These are phyloP conservation scores for Seriola aureovittata DNA, from an alignment of 2,113 vertebrate species.

Conservation along the genomic window DNA sequence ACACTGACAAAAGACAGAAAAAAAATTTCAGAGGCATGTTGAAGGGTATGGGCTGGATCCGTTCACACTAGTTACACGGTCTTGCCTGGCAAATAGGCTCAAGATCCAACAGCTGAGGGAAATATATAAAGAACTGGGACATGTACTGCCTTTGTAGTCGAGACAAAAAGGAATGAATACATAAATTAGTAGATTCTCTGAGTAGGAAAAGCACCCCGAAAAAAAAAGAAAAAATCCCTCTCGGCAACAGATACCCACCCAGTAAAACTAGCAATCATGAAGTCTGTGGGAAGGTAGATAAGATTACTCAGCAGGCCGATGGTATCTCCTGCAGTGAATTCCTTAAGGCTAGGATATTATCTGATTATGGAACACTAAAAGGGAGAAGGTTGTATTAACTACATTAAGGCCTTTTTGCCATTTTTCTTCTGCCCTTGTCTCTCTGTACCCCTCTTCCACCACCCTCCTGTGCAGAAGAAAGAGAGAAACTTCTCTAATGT, in stretches of 20 bases:
- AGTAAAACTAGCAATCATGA: slow-evolving; percentile 37
- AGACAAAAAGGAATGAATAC: slow-evolving; percentile 84
- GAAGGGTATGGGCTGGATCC: slow-evolving; percentile 25
- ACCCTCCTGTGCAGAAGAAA: background rate
- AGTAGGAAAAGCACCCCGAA: slow-evolving; percentile 59
- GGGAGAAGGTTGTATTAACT: slow-evolving; percentile 53
- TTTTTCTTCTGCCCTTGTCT: slow-evolving; percentile 14
- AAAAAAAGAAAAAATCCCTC: slow-evolving; percentile 53
- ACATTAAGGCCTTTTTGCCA: slow-evolving; percentile 43
- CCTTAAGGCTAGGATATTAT: slow-evolving; percentile 60
- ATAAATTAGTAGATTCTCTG: slow-evolving; percentile 81
- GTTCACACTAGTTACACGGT: slow-evolving; percentile 38
- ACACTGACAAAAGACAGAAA: slow-evolving; percentile 25
- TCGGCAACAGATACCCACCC: slow-evolving; percentile 66
- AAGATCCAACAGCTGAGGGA: slow-evolving; percentile 67
- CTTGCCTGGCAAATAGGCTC: slow-evolving; percentile 50
- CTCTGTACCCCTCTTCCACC: background rate
- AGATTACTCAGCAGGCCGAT: slow-evolving; percentile 54
- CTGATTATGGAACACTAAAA: slow-evolving; percentile 66
- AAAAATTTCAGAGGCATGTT: slow-evolving; percentile 14
- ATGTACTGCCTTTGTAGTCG: slow-evolving; percentile 77
- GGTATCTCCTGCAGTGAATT: slow-evolving; percentile 51
- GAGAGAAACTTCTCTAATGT: background rate
- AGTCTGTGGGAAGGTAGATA: slow-evolving; percentile 57
- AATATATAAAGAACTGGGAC: slow-evolving; percentile 76